Percentiles rank a stretch among this genome's conserved stretches.
Evolutionary conservation across 2,888 invertebrate species (phyloP).

Genomic region (Metopia argyrocephala): DNA sequence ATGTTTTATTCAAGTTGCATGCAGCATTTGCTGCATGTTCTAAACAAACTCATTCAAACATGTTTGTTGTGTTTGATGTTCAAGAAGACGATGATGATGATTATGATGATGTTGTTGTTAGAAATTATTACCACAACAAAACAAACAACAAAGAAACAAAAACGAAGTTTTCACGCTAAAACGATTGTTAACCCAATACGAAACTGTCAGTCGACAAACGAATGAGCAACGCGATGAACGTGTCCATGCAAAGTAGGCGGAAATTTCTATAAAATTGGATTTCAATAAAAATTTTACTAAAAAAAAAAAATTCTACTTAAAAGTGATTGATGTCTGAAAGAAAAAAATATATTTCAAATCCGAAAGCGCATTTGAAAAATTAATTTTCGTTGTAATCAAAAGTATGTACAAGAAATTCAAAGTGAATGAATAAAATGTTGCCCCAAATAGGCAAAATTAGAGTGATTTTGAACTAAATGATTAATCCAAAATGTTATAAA

Average conservation of each 20-base stretch:
- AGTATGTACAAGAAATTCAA: background rate
- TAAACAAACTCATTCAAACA: slow-evolving; percentile 18
- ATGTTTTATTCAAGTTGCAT: slow-evolving; percentile 10
- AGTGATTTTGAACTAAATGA: slow-evolving; percentile 29
- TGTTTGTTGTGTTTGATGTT: slow-evolving; percentile 43
- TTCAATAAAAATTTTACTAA: slow-evolving; percentile 11
- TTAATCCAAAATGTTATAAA: slow-evolving; percentile 29
- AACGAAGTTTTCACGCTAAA: slow-evolving; percentile 58
- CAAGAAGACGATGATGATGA: slow-evolving; percentile 55
- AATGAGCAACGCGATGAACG: slow-evolving; percentile 73
- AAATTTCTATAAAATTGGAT: background rate
- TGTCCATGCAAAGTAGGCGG: slow-evolving; percentile 58
- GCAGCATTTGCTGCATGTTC: slow-evolving; percentile 39
- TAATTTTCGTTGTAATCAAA: too few species aligned
- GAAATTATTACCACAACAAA: slow-evolving; percentile 51
- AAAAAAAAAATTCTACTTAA: background rate
- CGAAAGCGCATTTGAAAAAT: too few species aligned
- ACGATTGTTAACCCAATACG: slow-evolving; percentile 63
- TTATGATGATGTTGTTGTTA: slow-evolving; percentile 59
- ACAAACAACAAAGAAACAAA: slow-evolving; percentile 30
- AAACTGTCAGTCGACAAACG: slow-evolving; percentile 73
- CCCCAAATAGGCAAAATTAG: slow-evolving; percentile 36
- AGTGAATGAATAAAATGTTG: background rate
- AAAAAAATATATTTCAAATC: too few species aligned
- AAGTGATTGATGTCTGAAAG: slow-evolving; percentile 4